phyloP scores from a whole-genome alignment of 2,113 vertebrate genomes.

The Zosterops borbonicus region DNA sequence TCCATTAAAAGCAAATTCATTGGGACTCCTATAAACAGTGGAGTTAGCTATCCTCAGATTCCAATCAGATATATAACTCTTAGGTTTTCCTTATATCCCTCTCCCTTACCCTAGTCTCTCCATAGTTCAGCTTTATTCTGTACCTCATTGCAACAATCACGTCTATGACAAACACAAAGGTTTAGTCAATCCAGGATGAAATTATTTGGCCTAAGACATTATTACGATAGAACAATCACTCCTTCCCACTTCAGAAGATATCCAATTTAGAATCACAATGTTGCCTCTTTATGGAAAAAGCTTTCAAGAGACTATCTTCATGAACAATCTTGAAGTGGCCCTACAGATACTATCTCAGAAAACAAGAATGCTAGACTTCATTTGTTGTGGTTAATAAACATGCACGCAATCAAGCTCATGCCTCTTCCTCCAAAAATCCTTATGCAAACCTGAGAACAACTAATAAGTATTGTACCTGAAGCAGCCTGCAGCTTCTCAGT shows the following conservation, averaged over 20 bases:
- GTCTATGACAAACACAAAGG: neutral
- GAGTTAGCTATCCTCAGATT: neutral
- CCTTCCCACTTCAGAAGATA: neutral
- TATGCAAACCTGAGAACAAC: neutral
- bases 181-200: neutral
- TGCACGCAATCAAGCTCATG: neutral
- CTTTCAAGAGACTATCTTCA: neutral
- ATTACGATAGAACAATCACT: neutral
- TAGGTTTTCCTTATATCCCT: neutral
- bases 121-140: neutral
- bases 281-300: neutral
- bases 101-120: neutral
- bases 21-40: neutral
- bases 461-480: rapidly evolving
- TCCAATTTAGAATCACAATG: neutral
- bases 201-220: neutral
- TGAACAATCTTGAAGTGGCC: neutral
- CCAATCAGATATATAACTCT: neutral
- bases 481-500: neutral
- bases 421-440: neutral
- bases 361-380: neutral
- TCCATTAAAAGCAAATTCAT: neutral
- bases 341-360: neutral
- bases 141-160: neutral
- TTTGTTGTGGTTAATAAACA: neutral